These are phyloP conservation scores for Leptodirus hochenwartii DNA, from an alignment of 2,888 invertebrate species.

Conservation along the genomic window DNA sequence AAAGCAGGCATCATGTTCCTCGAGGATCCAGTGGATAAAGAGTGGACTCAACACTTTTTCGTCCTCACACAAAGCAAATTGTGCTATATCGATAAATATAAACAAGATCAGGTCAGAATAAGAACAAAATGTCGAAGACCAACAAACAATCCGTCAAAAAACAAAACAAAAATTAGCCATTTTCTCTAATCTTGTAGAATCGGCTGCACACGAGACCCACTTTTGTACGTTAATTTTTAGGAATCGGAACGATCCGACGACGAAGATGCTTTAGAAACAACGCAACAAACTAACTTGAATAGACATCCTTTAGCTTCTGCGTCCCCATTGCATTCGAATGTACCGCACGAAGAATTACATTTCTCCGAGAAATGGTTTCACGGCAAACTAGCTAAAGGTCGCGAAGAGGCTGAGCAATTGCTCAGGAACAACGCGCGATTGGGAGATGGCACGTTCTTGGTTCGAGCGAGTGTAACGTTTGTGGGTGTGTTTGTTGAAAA, in stretches of 20 bases:
- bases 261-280: too few relatives aligned
- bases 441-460: constrained; percentile 84
- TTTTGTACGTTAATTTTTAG: constrained; percentile 8
- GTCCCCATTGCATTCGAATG: too few relatives aligned
- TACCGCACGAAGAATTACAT: constrained; percentile 76
- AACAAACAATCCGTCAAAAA: too few relatives aligned
- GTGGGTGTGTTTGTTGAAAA: too few relatives aligned
- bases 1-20: constrained; percentile 81
- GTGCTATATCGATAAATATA: constrained; percentile 63
- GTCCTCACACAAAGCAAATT: constrained; percentile 76
- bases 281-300: too few relatives aligned
- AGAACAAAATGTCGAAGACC: too few relatives aligned
- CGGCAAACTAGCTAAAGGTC: constrained; percentile 62
- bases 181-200: too few relatives aligned
- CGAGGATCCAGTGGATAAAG: constrained; percentile 75
- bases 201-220: too few relatives aligned
- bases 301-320: too few relatives aligned
- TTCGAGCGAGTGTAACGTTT: constrained; percentile 87
- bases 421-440: constrained; percentile 58
- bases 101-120: constrained; percentile 22
- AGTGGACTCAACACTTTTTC: constrained; percentile 89
- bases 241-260: constrained; percentile 15
- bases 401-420: constrained; percentile 63
- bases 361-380: constrained; percentile 92
- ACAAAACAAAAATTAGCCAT: too few relatives aligned